Base-by-base conservation (phyloP, 2,888 invertebrate species). In the Eristalis arbustorum region DNA sequence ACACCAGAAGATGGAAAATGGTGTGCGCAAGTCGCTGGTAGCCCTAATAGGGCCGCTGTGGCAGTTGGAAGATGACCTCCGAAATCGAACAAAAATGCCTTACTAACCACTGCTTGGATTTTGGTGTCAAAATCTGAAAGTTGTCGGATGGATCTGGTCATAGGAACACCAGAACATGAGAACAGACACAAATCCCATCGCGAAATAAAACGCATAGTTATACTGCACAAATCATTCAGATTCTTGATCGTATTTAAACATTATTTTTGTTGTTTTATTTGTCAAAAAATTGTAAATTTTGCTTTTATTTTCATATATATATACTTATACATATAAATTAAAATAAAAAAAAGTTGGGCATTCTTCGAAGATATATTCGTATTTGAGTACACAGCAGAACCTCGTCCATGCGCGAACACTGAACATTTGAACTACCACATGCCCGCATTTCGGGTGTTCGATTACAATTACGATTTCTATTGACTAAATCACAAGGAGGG, bases 261-360 rank as follows among this genome's bases (percentile, higher is more conserved):
- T 69, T 71, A n/a, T n/a, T 57, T 49, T 72, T 34, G 59, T 69
- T 56, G 74, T 73, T 62, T 88, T 88, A 40, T 61, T 74, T 73
- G 61, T 76, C 66, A 88, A 88, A 81, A 89, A 88, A 88, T 85
- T 88, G 87, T 85, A 83, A 82, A 85, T 85, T n/a, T 88, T 88
- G 77, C 81, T 80, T 80, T 88, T 81, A 34, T 77, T 68, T 79
- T 71, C 78, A 88, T 80, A 72, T 83, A 74, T 88, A 87, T 88
- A 83, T 88, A 88, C 88, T 88, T 84, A 88, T 88, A 89, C 81
- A 88, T 88, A 84, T 89, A 89, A 85, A 88, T 89, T 80, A 74
- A 73, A 84, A 83, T 69, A 25, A 69, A 61, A 71, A 71, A 66
- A 83, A 56, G 66, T 76, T 76, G 80, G 77, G 80, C 76, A 73